Evolutionary conservation across 2,113 vertebrate species (phyloP), one percentile per base, ranked within the genome.

Genomic region (Nannospalax galili): DNA sequence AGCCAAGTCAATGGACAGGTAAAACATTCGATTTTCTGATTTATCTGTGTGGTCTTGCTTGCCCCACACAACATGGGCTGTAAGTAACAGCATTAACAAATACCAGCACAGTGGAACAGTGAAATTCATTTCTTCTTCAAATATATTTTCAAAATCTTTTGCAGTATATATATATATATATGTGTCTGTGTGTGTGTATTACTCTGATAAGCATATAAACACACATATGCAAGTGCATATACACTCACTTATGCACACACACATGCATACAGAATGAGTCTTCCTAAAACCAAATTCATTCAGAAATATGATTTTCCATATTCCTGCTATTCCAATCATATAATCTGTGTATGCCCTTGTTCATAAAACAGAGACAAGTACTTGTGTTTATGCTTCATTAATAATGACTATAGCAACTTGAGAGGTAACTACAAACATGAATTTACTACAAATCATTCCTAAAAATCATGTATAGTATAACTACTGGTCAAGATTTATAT

Each of bases 121-220:
- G n/a, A 12, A 72, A 5, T 93, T 84, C 35, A 74, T 79, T 73
- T 93, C 42, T 91, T 95, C 16, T 65, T 75, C 60, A 95, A 7
- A 80, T 74, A 48, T 37, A 72, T 78, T 94, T 94, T 90, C 90
- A 77, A 73, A 62, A 92, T 74, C 11, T 80, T 52, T 52, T 89
- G 62, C 19, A 79, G 37, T 79, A 1, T 84, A 37, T 40, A 62
- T 45, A 84, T 32, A 72, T 30, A n/a, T n/a, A n/a, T n/a, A n/a
- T n/a, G n/a, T n/a, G n/a, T n/a, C n/a, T n/a, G n/a, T n/a, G n/a
- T n/a, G n/a, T n/a, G n/a, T n/a, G n/a, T n/a, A 42, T n/a, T 84
- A 89, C 74, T 92, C 64, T 58, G 32, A 78, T 48, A 28, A 75
- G 17, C 37, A 60, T 72, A 90, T 58, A 58, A 9, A 58, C 58